Percentiles rank a stretch among this genome's conserved stretches.
Conservation (phyloP, 1,140 invertebrate genomes). For the Heliothis virescens region DNA sequence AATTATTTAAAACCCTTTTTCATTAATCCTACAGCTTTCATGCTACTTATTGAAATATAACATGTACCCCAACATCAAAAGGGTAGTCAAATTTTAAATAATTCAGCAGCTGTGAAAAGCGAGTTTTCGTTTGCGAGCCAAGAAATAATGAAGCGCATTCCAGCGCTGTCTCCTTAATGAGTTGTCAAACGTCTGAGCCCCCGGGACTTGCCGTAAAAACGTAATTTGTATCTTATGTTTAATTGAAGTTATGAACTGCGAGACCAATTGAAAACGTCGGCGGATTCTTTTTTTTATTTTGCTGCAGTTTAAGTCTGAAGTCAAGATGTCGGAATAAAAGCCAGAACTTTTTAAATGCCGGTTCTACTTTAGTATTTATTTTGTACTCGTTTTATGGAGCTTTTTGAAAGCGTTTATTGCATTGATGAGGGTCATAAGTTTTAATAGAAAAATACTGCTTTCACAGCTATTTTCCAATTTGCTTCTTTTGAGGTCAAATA, state of each 20-base stretch:
- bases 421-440: slow-evolving; percentile 4
- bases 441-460: not conserved
- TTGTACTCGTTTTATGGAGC: not conserved
- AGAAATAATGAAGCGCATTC: slow-evolving; percentile 67
- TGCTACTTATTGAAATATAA: not conserved
- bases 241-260: slow-evolving; percentile 28
- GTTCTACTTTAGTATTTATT: not conserved
- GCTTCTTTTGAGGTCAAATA: too few relatives aligned
- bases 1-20: not conserved
- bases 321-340: not conserved
- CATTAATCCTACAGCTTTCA: not conserved
- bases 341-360: not conserved
- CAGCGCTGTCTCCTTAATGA: slow-evolving; percentile 60
- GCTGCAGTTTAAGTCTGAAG: not conserved
- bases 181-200: slow-evolving; percentile 62
- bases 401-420: slow-evolving; percentile 3
- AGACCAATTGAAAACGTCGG: slow-evolving; percentile 23
- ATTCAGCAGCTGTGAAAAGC: slow-evolving; percentile 32
- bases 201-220: slow-evolving; percentile 21
- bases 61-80: slow-evolving; percentile 9
- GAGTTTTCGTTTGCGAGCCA: slow-evolving; percentile 55
- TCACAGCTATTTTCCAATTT: not conserved
- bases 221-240: slow-evolving; percentile 43
- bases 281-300: not conserved
- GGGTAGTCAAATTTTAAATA: slow-evolving; percentile 29